phyloP scores from a whole-genome alignment of 2,797 vertebrate genomes.

The Hydrolagus colliei region DNA sequence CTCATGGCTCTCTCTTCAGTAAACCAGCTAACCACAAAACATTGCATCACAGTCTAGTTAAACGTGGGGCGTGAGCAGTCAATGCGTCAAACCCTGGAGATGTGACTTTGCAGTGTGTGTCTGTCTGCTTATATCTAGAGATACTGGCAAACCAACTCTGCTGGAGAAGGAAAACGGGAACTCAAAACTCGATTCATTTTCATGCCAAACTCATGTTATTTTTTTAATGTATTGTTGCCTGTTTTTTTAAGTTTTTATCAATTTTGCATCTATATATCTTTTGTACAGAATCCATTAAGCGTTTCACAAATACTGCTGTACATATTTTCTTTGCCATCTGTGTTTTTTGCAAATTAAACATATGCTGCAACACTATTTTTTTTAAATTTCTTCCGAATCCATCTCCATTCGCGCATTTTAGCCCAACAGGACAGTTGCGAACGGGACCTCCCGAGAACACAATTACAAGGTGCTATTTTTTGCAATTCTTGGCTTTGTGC shows the following conservation, averaged over 20 bases:
- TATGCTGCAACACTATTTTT: slow-evolving; percentile 59
- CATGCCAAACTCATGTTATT: slow-evolving; percentile 69
- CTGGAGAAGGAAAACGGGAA: slow-evolving; percentile 41
- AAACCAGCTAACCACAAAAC: slow-evolving; percentile 49
- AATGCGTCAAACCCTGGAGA: slow-evolving; percentile 3
- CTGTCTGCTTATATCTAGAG: not conserved
- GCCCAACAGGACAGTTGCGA: not conserved
- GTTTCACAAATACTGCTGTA: slow-evolving; percentile 89
- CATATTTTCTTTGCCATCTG: slow-evolving; percentile 94
- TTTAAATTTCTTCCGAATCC: slow-evolving; percentile 34
- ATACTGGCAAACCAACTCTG: not conserved
- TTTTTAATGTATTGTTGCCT: slow-evolving; percentile 48
- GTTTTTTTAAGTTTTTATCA: slow-evolving; percentile 61
- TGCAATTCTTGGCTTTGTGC: no score
- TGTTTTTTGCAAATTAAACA: slow-evolving; percentile 94
- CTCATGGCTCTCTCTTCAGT: slow-evolving; percentile 55
- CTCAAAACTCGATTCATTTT: slow-evolving; percentile 74
- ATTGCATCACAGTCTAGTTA: slow-evolving; percentile 27
- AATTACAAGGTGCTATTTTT: no score
- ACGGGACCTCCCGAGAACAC: not conserved
- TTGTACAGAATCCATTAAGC: slow-evolving; percentile 86
- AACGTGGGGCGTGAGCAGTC: not conserved
- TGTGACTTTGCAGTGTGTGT: not conserved
- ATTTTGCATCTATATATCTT: slow-evolving; percentile 95
- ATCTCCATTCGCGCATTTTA: not conserved